Percentiles rank a stretch among this genome's conserved stretches.
Conservation (phyloP, 1,140 invertebrate species). For the Hyles vespertilio region DNA sequence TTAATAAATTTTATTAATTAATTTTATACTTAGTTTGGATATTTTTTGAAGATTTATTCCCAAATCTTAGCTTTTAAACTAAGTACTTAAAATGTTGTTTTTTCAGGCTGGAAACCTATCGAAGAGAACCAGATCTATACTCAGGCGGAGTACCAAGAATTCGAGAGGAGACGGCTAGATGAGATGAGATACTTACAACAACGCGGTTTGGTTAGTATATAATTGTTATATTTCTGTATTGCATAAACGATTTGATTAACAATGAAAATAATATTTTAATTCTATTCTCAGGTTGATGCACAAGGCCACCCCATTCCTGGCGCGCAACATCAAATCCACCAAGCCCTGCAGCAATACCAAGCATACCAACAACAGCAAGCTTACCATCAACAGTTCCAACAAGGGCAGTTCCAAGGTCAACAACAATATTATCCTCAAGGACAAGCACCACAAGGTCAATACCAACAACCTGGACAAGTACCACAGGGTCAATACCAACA, state of each 20-base stretch:
- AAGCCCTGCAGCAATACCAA: slow-evolving; percentile 39
- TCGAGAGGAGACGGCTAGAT: slow-evolving; percentile 44
- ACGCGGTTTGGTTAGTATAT: slow-evolving; percentile 49
- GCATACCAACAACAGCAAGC: slow-evolving; percentile 39
- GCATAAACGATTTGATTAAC: neutral
- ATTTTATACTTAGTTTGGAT: too few relatives aligned
- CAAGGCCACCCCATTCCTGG: slow-evolving; percentile 52
- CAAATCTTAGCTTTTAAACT: slow-evolving; percentile 3
- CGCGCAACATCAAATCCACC: slow-evolving; percentile 52
- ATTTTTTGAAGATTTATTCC: too few relatives aligned
- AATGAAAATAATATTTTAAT: neutral
- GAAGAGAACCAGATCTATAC: slow-evolving; percentile 65
- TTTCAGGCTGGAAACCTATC: slow-evolving; percentile 61
- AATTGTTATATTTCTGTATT: neutral
- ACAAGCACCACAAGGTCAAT: slow-evolving; percentile 18
- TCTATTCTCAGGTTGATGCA: slow-evolving; percentile 43
- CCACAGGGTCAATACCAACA: slow-evolving; percentile 18
- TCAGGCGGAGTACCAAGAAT: slow-evolving; percentile 56
- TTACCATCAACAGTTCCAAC: slow-evolving; percentile 29
- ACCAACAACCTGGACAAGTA: slow-evolving; percentile 15
- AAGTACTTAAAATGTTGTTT: slow-evolving; percentile 7
- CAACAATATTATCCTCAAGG: slow-evolving; percentile 32
- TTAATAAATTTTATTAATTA: too few relatives aligned
- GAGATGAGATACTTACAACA: slow-evolving; percentile 56
- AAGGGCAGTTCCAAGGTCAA: slow-evolving; percentile 26